Percentiles rank a stretch among this genome's conserved stretches.
phyloP scores from a whole-genome alignment of 1,140 invertebrate species.

The Phocides pigmalion region DNA sequence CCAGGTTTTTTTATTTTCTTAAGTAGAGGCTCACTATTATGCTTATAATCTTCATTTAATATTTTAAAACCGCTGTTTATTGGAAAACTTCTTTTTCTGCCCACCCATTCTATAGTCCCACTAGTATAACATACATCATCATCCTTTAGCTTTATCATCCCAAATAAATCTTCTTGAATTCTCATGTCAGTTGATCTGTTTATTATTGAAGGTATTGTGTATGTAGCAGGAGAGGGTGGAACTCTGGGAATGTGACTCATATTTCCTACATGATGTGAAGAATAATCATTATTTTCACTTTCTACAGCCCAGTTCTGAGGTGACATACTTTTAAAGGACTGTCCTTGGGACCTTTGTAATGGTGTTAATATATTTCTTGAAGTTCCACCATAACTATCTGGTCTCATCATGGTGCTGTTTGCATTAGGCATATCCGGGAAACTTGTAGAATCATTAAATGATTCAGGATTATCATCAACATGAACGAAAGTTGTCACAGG shows the following conservation, averaged over 20 bases:
- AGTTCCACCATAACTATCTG: constrained; percentile 28
- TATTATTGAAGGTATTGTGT: constrained; percentile 60
- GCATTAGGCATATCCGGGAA: constrained; percentile 55
- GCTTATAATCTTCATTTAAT: constrained; percentile 46
- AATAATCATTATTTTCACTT: constrained; percentile 38
- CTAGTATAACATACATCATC: constrained; percentile 77
- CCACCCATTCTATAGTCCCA: constrained; percentile 78
- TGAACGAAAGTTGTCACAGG: constrained; percentile 67
- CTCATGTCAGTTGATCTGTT: constrained; percentile 45
- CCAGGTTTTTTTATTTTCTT: constrained; percentile 60
- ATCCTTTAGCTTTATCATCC: constrained; percentile 71
- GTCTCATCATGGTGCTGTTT: constrained; percentile 58
- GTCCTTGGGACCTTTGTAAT: constrained; percentile 31
- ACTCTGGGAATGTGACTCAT: constrained; percentile 70
- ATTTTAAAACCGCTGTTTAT: constrained; percentile 77
- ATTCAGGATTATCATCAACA: constrained; percentile 54
- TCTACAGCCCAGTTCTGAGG: constrained; percentile 21
- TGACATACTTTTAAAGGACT: constrained; percentile 8
- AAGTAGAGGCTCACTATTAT: constrained; percentile 43
- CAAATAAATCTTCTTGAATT: constrained; percentile 59
- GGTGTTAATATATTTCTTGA: constrained; percentile 27
- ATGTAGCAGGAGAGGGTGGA: constrained; percentile 61
- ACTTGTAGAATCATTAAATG: constrained; percentile 35
- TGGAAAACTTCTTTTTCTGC: constrained; percentile 71
- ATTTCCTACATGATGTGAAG: constrained; percentile 59